A percentile compares a stretch with the other conserved stretches of the same genome.
Evolutionary conservation across 2,797 vertebrate species (phyloP).

Genomic region (Heteromormyrus szaboi): DNA sequence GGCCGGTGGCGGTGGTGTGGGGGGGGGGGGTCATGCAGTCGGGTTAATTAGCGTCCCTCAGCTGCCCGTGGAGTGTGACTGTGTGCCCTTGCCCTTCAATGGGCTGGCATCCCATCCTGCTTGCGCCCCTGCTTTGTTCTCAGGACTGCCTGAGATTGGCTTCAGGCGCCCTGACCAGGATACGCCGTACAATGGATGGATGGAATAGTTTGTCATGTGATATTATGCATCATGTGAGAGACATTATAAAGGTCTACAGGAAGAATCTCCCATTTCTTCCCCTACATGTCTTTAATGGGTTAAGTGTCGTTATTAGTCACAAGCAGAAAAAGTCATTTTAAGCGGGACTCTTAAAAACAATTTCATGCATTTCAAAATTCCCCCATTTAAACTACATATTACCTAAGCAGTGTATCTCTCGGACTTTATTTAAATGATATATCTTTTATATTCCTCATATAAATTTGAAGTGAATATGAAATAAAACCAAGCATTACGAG

Average conservation of each 20-base stretch:
- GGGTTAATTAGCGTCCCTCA: neutral
- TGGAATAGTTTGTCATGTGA: neutral
- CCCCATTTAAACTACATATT: neutral
- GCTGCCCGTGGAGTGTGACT: neutral
- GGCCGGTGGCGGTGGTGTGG: neutral
- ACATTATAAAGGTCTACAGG: conserved; percentile 26
- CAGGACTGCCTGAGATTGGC: neutral
- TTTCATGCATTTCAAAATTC: neutral
- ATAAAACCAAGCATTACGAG: neutral
- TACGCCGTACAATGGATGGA: too few species aligned
- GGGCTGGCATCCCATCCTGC: neutral
- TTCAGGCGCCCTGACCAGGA: neutral
- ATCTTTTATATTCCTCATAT: neutral
- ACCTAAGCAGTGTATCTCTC: neutral
- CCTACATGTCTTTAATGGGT: conserved; percentile 26
- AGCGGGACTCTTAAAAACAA: conserved; percentile 41
- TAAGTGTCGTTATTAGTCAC: conserved; percentile 55
- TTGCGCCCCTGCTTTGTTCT: neutral
- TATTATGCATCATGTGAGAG: conserved; percentile 23
- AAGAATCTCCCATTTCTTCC: conserved; percentile 6
- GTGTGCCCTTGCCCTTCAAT: neutral
- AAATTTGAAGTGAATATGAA: neutral
- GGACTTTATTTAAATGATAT: neutral
- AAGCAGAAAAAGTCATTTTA: conserved; percentile 57
- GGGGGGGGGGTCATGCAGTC: neutral